Evolutionary conservation across 2,888 invertebrate species (phyloP), one percentile per base, ranked within the genome.

Genomic region (Phaedon cochleariae): DNA sequence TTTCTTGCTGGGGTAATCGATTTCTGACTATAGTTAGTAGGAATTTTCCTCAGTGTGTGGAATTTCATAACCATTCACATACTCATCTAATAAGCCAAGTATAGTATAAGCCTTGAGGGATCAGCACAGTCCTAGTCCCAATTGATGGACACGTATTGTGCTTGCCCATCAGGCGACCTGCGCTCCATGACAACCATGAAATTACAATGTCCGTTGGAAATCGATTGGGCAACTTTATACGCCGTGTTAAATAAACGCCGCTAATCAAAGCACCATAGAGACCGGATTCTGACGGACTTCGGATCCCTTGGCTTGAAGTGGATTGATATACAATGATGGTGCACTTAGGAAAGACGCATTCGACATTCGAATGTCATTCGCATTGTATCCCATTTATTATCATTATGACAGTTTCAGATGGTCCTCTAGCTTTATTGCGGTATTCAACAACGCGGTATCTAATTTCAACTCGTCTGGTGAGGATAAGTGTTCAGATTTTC

Each of bases 121-220:
- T n/a, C n/a, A n/a, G n/a, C n/a, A n/a, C n/a, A n/a, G n/a, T n/a
- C n/a, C n/a, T n/a, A n/a, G 41, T 41, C n/a, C 79, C 76, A 73
- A n/a, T 68, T 81, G 81, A 81, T 77, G 78, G 81, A 80, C 80
- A 74, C 73, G 77, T 74, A 81, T 81, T 82, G 81, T 82, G 77
- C 76, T 73, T 74, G 76, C 77, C 80, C 78, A 79, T 79, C 80
- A 79, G 76, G 76, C 76, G 75, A 81, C 79, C 81, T 80, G 77
- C 78, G 76, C 80, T 77, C 77, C 79, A 78, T 82, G 83, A 82
- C 83, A 82, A 81, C 81, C 83, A 80, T 83, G 81, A 83, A 83
- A 83, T 83, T 82, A 82, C 82, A 82, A 82, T 82, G 82, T 82
- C 82, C 82, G 79, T 76, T 80, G 79, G 77, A 81, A 83, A 82